phyloP scores from a whole-genome alignment of 2,888 invertebrate species.

The Phorcus lineatus region DNA sequence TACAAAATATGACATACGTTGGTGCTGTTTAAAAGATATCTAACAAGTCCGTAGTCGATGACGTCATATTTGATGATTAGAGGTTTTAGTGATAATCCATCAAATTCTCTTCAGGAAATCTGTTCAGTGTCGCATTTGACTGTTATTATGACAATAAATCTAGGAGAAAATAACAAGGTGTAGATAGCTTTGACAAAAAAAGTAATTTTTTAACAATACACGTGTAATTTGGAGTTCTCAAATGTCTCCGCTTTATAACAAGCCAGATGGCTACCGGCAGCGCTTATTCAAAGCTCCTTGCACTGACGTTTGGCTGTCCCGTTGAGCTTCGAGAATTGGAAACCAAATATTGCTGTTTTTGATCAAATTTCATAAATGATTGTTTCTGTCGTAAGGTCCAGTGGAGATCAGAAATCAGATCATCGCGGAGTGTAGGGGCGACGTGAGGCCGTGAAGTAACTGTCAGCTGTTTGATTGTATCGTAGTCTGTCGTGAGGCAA shows the following conservation, averaged over 20 bases:
- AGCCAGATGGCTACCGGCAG: conserved; percentile 12
- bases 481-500: too few relatives aligned
- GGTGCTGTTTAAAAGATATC: too few relatives aligned
- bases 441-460: too few relatives aligned
- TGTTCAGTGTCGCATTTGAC: background rate
- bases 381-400: background rate
- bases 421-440: too few relatives aligned
- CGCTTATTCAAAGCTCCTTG: background rate
- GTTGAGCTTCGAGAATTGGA: background rate
- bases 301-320: background rate
- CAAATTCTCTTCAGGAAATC: background rate
- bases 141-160: background rate
- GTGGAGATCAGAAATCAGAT: too few relatives aligned
- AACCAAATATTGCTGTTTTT: background rate
- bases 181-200: background rate
- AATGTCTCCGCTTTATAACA: background rate
- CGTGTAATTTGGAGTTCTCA: conserved; percentile 11
- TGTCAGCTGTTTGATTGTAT: too few relatives aligned
- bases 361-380: background rate
- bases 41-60: too few relatives aligned
- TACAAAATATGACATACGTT: too few relatives aligned
- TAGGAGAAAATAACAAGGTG: background rate
- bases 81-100: too few relatives aligned
- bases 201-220: background rate
- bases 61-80: too few relatives aligned